These are phyloP conservation scores for Rhincodon typus DNA, from an alignment of 2,797 vertebrate genomes.

Conservation along the genomic window DNA sequence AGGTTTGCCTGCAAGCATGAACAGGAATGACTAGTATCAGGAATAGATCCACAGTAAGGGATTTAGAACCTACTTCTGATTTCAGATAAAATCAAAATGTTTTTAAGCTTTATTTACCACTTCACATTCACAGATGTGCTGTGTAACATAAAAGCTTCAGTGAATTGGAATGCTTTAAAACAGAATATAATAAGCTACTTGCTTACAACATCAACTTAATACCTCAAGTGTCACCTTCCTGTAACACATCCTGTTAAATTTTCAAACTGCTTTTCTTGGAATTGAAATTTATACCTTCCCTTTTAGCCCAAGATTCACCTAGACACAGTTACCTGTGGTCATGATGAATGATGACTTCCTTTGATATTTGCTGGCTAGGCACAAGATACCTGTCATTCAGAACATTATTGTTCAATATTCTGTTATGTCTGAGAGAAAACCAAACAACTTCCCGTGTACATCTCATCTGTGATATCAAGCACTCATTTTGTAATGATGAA, in stretches of 20 bases:
- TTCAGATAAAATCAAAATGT: constrained; percentile 6
- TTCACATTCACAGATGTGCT: background rate
- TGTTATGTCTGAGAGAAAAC: background rate
- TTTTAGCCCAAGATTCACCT: background rate
- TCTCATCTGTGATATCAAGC: background rate
- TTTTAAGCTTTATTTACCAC: background rate
- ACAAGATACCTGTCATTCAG: background rate
- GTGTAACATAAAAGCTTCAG: background rate
- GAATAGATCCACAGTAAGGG: background rate
- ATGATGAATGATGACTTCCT: background rate
- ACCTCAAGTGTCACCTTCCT: background rate
- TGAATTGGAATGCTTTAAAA: background rate
- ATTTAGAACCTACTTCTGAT: background rate
- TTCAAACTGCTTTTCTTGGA: background rate
- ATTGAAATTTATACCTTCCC: background rate
- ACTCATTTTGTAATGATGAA: background rate
- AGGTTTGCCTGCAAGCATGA: background rate
- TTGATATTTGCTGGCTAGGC: background rate
- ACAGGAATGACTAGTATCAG: background rate
- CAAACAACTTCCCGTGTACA: background rate
- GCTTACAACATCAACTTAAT: background rate
- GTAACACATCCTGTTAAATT: background rate
- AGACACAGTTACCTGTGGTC: background rate
- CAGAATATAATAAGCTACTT: background rate
- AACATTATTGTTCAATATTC: background rate